Percentiles rank a stretch among this genome's conserved stretches.
Evolutionary conservation across 2,113 vertebrate genomes (phyloP).

Genomic region (Glaucidium brasilianum): DNA sequence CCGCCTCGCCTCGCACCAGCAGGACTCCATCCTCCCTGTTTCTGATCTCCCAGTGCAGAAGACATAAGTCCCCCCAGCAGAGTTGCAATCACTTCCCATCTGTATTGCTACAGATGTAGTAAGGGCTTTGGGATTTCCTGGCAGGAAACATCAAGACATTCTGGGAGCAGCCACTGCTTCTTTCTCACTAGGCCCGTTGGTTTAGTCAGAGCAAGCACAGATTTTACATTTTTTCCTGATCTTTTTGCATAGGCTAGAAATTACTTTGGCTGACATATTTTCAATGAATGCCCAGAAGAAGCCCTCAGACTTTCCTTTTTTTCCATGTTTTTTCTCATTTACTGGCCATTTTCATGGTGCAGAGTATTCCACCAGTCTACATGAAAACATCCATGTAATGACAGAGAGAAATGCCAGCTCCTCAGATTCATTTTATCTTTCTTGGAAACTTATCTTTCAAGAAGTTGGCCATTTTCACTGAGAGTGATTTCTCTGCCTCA

Average conservation of each 20-base stretch:
- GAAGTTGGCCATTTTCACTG: background rate
- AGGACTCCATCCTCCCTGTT: background rate
- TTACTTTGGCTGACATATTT: no score
- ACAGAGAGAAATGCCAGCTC: background rate
- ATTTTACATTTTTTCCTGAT: background rate
- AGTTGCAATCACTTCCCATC: background rate
- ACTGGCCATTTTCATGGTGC: background rate
- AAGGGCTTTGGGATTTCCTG: background rate
- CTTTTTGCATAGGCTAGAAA: background rate
- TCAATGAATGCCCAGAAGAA: background rate
- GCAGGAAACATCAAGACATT: background rate
- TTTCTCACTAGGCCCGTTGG: background rate
- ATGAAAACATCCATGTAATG: background rate
- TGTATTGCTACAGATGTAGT: no score
- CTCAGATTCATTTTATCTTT: background rate
- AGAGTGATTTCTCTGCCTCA: background rate
- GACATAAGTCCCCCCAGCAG: background rate
- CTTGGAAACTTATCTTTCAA: background rate
- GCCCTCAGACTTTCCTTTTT: background rate
- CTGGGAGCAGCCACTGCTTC: background rate
- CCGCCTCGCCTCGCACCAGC: accelerated
- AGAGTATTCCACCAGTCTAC: background rate
- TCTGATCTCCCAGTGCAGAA: background rate
- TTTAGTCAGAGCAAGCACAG: background rate
- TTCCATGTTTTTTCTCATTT: background rate